Evolutionary conservation across 2,113 vertebrate species (phyloP).

Genomic region (Pituophis catenifer): DNA sequence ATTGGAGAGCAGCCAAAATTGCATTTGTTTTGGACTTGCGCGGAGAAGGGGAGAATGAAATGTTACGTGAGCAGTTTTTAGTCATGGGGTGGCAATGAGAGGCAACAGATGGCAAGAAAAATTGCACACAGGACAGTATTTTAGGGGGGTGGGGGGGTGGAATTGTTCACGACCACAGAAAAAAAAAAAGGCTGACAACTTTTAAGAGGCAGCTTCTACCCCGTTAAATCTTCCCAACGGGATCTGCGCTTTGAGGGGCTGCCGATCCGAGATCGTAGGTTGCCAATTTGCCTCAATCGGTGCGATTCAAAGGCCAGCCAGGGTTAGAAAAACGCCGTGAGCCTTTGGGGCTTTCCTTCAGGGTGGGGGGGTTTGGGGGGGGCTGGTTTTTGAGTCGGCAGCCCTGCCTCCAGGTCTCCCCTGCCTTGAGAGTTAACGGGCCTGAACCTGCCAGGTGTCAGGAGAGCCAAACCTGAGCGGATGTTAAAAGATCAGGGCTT

Average conservation of each 20-base stretch:
- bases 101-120: slow-evolving; percentile 68
- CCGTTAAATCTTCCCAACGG: slow-evolving; percentile 23
- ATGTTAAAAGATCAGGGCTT: slow-evolving; percentile 49
- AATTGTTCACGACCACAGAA: slow-evolving; percentile 62
- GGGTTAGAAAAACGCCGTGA: too few species aligned
- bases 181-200: slow-evolving; percentile 64
- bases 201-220: slow-evolving; percentile 45
- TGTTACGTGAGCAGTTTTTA: slow-evolving; percentile 60
- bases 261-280: background rate
- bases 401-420: background rate
- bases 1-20: slow-evolving; percentile 41
- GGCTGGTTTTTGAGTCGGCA: too few species aligned
- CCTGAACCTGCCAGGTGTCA: background rate
- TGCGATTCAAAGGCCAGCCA: background rate
- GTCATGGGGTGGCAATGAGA: slow-evolving; percentile 67
- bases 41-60: slow-evolving; percentile 55
- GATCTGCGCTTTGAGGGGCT: slow-evolving; percentile 10
- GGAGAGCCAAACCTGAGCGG: slow-evolving; percentile 9
- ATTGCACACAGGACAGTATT: slow-evolving; percentile 55
- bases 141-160: background rate
- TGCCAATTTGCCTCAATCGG: slow-evolving; percentile 42
- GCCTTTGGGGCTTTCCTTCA: too few species aligned
- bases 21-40: slow-evolving; percentile 66
- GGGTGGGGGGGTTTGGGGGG: too few species aligned
- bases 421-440: too few species aligned